Conservation (phyloP, 2,888 invertebrate genomes). For the Incurvaria masculella region DNA sequence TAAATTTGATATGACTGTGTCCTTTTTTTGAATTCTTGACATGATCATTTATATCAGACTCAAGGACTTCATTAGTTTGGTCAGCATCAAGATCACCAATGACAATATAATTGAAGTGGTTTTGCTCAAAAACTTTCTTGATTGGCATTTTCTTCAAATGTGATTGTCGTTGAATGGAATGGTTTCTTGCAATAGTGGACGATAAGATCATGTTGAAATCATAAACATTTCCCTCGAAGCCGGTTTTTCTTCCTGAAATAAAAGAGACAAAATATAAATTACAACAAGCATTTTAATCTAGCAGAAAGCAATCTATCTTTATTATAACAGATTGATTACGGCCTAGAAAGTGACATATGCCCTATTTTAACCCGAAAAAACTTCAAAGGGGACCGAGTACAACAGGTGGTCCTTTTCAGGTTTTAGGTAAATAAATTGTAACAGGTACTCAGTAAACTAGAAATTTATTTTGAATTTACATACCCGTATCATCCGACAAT, state of each 20-base stretch:
- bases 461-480: no score
- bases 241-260: constrained; percentile 54
- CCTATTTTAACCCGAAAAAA: no score
- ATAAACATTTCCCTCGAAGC: constrained; percentile 65
- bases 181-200: constrained; percentile 52
- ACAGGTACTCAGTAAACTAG: no score
- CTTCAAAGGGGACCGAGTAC: no score
- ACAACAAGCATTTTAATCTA: no score
- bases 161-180: constrained; percentile 25
- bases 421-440: no score
- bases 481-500: no score
- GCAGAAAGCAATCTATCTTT: no score
- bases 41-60: constrained; percentile 9
- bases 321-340: no score
- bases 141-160: constrained; percentile 17
- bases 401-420: no score
- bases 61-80: constrained; percentile 10
- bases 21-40: constrained; percentile 26
- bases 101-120: constrained; percentile 28
- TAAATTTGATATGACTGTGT: constrained; percentile 23
- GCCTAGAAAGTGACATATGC: no score
- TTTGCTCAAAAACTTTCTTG: constrained; percentile 28
- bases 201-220: constrained; percentile 63
- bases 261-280: no score
- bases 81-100: constrained; percentile 32